These are phyloP conservation scores for Epirrhoe alternata DNA, from an alignment of 2,888 invertebrate genomes.

Conservation along the genomic window DNA sequence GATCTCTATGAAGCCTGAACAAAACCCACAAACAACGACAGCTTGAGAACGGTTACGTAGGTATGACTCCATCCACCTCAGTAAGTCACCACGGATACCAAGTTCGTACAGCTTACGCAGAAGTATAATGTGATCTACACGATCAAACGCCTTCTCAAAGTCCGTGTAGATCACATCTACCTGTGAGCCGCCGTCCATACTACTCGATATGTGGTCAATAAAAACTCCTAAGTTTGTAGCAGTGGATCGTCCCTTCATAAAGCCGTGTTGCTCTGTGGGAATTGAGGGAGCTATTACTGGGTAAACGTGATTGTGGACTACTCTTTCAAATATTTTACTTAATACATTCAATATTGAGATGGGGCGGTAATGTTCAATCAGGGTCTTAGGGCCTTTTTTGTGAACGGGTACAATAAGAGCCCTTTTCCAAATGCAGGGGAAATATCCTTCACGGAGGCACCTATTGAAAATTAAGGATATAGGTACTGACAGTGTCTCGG, in stretches of 20 bases:
- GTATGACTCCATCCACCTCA: not conserved
- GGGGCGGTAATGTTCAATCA: slow-evolving; percentile 33
- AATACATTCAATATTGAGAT: slow-evolving; percentile 14
- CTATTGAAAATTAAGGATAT: slow-evolving; percentile 27
- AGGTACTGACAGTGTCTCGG: slow-evolving; percentile 19
- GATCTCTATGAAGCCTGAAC: too few relatives aligned
- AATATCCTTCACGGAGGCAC: slow-evolving; percentile 25
- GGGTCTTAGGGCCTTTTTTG: slow-evolving; percentile 33
- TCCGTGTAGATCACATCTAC: slow-evolving; percentile 10
- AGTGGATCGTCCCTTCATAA: slow-evolving; percentile 9
- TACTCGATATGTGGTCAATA: not conserved
- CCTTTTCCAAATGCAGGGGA: slow-evolving; percentile 19
- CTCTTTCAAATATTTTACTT: slow-evolving; percentile 2
- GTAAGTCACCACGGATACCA: not conserved
- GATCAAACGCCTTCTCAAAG: slow-evolving; percentile 10
- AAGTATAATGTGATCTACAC: slow-evolving; percentile 4
- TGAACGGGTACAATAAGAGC: slow-evolving; percentile 33
- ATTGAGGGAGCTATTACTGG: not conserved
- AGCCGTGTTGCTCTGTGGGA: slow-evolving; percentile 6
- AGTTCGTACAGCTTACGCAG: not conserved
- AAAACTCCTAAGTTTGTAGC: slow-evolving; percentile 6
- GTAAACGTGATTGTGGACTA: not conserved
- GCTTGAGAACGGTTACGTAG: not conserved
- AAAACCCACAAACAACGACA: too few relatives aligned
- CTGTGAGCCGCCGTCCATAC: slow-evolving; percentile 5